phyloP scores from a whole-genome alignment of 2,888 invertebrate species.

The Callosobruchus maculatus region DNA sequence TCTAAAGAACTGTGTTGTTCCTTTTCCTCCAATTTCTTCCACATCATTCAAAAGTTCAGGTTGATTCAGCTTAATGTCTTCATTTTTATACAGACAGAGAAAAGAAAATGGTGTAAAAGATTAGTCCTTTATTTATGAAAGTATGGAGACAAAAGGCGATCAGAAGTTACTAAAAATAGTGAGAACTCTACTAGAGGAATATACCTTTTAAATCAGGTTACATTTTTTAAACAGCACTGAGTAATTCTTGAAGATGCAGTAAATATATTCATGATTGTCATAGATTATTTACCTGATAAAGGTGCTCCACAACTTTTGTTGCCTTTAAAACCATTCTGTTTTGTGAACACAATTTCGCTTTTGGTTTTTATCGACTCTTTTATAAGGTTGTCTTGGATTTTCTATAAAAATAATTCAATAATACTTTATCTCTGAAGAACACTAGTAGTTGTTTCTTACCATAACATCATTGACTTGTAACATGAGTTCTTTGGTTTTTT shows the following conservation, averaged over 20 bases:
- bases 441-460: slow-evolving; percentile 29
- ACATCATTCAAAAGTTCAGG: slow-evolving; percentile 22
- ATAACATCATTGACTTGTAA: slow-evolving; percentile 45
- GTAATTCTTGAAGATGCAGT: not conserved
- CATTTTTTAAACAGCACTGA: not conserved
- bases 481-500: slow-evolving; percentile 41
- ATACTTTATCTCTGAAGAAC: not conserved
- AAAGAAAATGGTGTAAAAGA: too few relatives aligned
- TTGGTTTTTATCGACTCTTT: slow-evolving; percentile 29
- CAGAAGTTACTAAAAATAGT: too few relatives aligned
- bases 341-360: slow-evolving; percentile 20
- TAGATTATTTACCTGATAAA: not conserved
- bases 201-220: too few relatives aligned
- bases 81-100: too few relatives aligned
- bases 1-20: slow-evolving; percentile 39
- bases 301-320: slow-evolving; percentile 4
- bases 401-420: slow-evolving; percentile 24
- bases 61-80: not conserved
- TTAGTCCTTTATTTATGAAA: too few relatives aligned
- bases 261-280: not conserved
- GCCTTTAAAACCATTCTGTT: slow-evolving; percentile 18
- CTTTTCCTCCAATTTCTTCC: slow-evolving; percentile 40
- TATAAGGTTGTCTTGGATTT: slow-evolving; percentile 37
- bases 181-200: too few relatives aligned
- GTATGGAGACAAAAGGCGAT: too few relatives aligned